Base-by-base conservation (phyloP, 35 echinoderm and acorn worm genomes). In the Ptychodera flava region DNA sequence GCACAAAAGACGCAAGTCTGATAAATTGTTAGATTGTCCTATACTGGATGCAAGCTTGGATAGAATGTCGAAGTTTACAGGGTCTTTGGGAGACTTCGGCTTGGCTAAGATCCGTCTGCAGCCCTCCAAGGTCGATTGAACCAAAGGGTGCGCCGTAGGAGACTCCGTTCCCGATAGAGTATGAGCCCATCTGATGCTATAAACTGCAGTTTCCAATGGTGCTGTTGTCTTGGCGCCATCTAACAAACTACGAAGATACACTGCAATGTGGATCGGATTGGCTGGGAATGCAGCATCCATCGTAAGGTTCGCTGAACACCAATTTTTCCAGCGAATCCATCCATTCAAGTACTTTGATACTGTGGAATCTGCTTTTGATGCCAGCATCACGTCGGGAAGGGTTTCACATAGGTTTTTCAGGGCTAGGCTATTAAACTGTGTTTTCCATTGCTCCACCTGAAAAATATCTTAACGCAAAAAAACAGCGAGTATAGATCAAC, bases 131-230 rank as follows among this genome's bases (percentile, higher is more conserved):
- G 33, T 31, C 80, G 80, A 77, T 77, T 77, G 16, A 12, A 16
- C 31, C 15, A 81, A 15, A 83, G 28, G 32, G 32, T 33, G 28
- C 10, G 28, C 36, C 14, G 82, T 33, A 83, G 82, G 36, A 15
- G 82, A n/a, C 36, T 30, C 10, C 32, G 36, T 83, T n/a, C 36
- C 82, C 28, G 82, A 30, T 35, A 83, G 2, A 33, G 28, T 83
- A n/a, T 83, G 82, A 35, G 31, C 82, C 82, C 82, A 83, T 83
- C 82, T 1, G 28, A 83, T 83, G 31, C 82, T 83, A 33, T 83
- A 83, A 37, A 83, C 36, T 22, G 31, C 82, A n/a, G 82, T 30
- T n/a, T 83, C 32, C 10, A 83, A 33, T 37, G 82, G 82, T 1
- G 82, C 32, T 33, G 36, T 33, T 2, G 14, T 30, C 36, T 30